Evolutionary conservation across 2,888 invertebrate genomes (phyloP).

Genomic region (Tolmerus cingulatus): DNA sequence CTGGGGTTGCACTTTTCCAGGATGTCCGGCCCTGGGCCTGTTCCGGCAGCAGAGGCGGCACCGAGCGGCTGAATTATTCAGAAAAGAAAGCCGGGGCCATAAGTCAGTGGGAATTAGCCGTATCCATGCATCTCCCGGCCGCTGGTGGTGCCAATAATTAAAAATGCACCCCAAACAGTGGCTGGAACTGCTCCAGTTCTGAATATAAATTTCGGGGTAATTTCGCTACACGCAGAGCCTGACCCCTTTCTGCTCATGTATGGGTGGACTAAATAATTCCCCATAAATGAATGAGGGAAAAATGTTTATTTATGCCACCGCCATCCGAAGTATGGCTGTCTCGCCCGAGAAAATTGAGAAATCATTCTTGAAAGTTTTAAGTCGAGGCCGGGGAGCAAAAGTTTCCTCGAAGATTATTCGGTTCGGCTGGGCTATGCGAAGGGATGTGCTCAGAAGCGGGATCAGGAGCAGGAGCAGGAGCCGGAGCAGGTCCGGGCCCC

Average conservation of each 20-base stretch:
- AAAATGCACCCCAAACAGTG: slow-evolving; percentile 28
- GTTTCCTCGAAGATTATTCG: neutral
- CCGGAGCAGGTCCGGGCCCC: neutral
- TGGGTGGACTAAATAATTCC: slow-evolving; percentile 29
- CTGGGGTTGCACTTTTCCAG: slow-evolving; percentile 1
- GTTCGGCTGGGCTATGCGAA: neutral
- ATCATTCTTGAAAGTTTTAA: slow-evolving; percentile 36
- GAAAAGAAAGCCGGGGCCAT: neutral
- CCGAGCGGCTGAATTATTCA: slow-evolving; percentile 15
- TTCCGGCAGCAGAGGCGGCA: neutral
- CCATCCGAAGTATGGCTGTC: neutral
- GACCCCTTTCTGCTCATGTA: slow-evolving; percentile 20
- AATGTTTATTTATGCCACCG: slow-evolving; percentile 35
- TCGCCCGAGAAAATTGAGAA: slow-evolving; percentile 27
- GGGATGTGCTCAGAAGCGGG: neutral
- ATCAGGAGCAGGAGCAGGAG: neutral
- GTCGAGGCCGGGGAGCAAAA: slow-evolving; percentile 6
- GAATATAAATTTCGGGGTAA: neutral
- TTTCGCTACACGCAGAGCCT: neutral
- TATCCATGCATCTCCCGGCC: neutral
- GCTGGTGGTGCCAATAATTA: slow-evolving; percentile 23
- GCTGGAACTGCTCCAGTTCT: slow-evolving; percentile 12
- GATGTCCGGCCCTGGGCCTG: neutral
- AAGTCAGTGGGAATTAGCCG: slow-evolving; percentile 19
- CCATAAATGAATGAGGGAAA: slow-evolving; percentile 39